Conservation (phyloP, 2,113 vertebrate species). For the Lucifuga dentata region DNA sequence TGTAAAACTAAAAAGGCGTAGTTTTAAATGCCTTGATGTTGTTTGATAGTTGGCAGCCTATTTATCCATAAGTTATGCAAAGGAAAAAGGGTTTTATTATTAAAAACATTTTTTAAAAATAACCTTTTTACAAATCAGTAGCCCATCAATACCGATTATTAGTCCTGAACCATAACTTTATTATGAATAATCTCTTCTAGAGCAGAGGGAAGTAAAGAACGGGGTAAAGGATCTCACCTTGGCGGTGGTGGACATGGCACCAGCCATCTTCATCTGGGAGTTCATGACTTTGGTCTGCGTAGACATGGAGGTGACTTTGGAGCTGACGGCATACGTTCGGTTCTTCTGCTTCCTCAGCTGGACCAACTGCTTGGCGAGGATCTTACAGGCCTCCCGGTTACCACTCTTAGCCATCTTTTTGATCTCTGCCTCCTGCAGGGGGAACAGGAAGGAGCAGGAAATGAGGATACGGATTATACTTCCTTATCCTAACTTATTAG, state of each 20-base stretch:
- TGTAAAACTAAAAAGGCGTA: no score
- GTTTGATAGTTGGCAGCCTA: no score
- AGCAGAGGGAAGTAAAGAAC: no score
- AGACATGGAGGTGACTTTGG: conserved; percentile 97
- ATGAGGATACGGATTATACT: not conserved
- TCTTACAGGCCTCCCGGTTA: conserved; percentile 95
- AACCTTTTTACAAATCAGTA: no score
- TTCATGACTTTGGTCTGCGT: conserved; percentile 98
- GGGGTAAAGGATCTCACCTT: conserved; percentile 81
- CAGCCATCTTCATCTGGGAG: conserved; percentile 99
- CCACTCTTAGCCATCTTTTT: conserved; percentile 99
- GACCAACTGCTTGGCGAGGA: conserved; percentile 96
- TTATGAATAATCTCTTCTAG: no score
- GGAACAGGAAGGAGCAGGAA: conserved; percentile 1
- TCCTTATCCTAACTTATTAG: not conserved
- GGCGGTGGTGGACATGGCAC: conserved; percentile 95
- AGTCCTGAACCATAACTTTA: no score
- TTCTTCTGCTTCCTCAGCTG: conserved; percentile 96
- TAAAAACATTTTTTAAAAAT: no score
- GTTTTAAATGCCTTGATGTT: no score
- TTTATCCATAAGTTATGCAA: no score
- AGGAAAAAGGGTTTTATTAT: no score
- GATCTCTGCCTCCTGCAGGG: conserved; percentile 93
- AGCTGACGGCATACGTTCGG: conserved; percentile 95
- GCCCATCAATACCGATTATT: no score